phyloP scores from a whole-genome alignment of 2,888 invertebrate genomes.

The Seira ritae region DNA sequence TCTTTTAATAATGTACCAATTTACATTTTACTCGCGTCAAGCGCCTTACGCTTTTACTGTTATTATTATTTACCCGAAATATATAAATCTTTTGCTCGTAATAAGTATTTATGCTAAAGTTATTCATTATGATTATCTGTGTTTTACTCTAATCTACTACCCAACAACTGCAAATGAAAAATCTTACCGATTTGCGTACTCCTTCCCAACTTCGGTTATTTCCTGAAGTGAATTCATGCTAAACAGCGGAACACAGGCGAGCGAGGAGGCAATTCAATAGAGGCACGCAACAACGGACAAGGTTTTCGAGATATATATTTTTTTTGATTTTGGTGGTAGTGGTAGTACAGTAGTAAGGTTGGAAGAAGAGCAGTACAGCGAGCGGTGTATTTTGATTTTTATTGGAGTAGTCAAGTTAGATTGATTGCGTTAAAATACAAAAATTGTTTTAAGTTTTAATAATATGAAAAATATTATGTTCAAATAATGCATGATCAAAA shows the following conservation, averaged over 20 bases:
- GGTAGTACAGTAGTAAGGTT: slow-evolving; percentile 38
- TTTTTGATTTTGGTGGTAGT: slow-evolving; percentile 17
- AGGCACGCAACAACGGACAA: slow-evolving; percentile 32
- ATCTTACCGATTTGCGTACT: slow-evolving; percentile 72
- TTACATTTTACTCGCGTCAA: no score
- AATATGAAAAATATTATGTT: no score
- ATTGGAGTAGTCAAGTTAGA: slow-evolving; percentile 58
- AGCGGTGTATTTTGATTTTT: slow-evolving; percentile 48
- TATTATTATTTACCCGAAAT: no score
- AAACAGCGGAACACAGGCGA: slow-evolving; percentile 58
- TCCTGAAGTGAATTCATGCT: slow-evolving; percentile 74
- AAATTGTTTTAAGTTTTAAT: slow-evolving; percentile 34
- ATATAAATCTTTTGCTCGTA: no score
- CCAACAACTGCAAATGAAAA: slow-evolving; percentile 30
- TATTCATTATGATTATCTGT: background rate
- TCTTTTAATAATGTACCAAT: no score
- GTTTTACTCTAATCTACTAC: background rate
- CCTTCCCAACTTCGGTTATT: slow-evolving; percentile 72
- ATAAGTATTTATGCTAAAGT: background rate
- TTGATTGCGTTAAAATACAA: slow-evolving; percentile 42
- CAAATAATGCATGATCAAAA: slow-evolving; percentile 34
- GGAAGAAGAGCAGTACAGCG: slow-evolving; percentile 17
- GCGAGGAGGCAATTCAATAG: slow-evolving; percentile 34
- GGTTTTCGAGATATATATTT: slow-evolving; percentile 33
- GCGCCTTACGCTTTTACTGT: no score